Evolutionary conservation across 2,888 invertebrate genomes (phyloP), one percentile per base, ranked within the genome.

Genomic region (Odontomyia ornata): DNA sequence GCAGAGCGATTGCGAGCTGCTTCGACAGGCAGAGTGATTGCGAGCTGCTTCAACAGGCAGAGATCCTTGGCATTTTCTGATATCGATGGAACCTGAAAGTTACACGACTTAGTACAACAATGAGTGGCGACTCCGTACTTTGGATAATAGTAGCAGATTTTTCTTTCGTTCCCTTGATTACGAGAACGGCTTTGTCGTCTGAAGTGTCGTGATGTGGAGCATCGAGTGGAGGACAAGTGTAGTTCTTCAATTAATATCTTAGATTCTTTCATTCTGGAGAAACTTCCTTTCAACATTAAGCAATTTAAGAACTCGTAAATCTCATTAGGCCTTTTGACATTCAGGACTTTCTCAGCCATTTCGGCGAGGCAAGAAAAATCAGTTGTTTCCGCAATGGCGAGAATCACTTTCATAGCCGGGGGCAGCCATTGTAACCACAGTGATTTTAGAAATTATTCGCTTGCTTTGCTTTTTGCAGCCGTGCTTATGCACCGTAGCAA

Each of bases 371-470:
- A 0, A 4, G 43, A n/a, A 9, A 69, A 13, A 21, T 43, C 46
- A 3, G 18, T 47, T 18, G 46, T 36, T 13, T 47, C 47, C 3
- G 62, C 21, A 27, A 69, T 43, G 21, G 69, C 18, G 13, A 69
- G 21, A 9, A 69, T 69, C 9, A 43, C 23, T 36, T 47, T 36
- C 21, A 69, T 23, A 9, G 1, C 21, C 13, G 62, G 21, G 15
- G 2, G 62, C 28, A 62, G 25, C n/a, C 69, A n/a, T 47, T 69
- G 69, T 36, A 69, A 36, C 69, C 69, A 69, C 21, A 69, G 15
- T 1, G 43, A 69, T 23, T 43, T 69, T 3, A 69, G 36, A 36
- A 47, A 11, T 11, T 7, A 21, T 13, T 69, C 69, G n/a, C n/a
- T 65, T 7, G 36, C 18, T 9, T 23, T 69, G n/a, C 11, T 69